Base-by-base conservation (phyloP, 2,888 invertebrate genomes). In the Linnaemya tessellans region DNA sequence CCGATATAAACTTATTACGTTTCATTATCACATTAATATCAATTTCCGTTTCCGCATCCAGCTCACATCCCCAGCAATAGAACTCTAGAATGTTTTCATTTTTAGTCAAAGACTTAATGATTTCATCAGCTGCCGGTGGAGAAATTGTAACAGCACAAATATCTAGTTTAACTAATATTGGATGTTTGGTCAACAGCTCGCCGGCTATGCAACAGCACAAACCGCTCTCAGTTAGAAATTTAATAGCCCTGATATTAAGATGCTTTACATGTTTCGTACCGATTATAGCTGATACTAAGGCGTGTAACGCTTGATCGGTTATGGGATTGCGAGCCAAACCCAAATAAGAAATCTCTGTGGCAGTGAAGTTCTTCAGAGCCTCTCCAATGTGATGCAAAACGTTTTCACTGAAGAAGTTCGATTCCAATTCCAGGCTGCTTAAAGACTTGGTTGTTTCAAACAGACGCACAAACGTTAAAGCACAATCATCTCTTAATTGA, bases 241-340 rank as follows among this genome's bases (percentile, higher is more conserved):
- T 64, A 0, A 88, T 78, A 4, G 89, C 91, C 2, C 88, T 88
- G 3, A 91, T 43, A 56, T 87, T 88, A 4, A 92, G 71, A 20
- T 88, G 70, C 15, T 71, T 22, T 0, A 92, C 75, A 3, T 90
- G 87, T 0, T 87, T 20, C 0, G 89, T 89, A 1, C 80, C 87
- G 0, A 87, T 18, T 9, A 92, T 82, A 1, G 65, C 30, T 0
- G 60, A 64, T n/a, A 80, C 51, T 0, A 92, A 67, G 1, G 38
- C 15, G 3, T 46, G 56, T 0, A 92, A n/a, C 0, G 89, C 88
- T 0, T 65, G 7, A 3, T 88, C 86, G 1, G 46, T n/a, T 0
- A 91, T 41, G 0, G 88, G 88, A 80, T 91, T 92, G 64, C 90
- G 88, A 0, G 89, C 89, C 18, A 92, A 58, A 0, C 89, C 89